Conservation (phyloP, 2,797 vertebrate genomes). For the Tinamus major region DNA sequence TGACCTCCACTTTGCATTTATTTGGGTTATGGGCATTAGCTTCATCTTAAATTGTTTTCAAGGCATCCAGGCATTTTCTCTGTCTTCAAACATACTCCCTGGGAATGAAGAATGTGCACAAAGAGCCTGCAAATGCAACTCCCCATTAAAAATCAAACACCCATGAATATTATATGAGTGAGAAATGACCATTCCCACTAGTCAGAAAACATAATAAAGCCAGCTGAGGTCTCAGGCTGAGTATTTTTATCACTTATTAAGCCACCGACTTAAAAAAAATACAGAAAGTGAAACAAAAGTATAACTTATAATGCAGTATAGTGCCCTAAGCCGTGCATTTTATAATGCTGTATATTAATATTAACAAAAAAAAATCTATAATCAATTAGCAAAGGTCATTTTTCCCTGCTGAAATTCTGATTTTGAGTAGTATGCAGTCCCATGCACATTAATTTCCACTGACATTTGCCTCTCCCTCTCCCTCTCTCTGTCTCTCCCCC, state of each 20-base stretch:
- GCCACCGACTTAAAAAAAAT: slow-evolving; percentile 55
- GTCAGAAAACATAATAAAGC: slow-evolving; percentile 61
- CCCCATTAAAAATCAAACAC: slow-evolving; percentile 85
- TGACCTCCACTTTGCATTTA: background rate
- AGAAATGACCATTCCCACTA: slow-evolving; percentile 43
- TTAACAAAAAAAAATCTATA: slow-evolving; percentile 30
- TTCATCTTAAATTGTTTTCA: slow-evolving; percentile 67
- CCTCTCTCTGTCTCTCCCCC: background rate
- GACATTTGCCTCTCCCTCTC: slow-evolving; percentile 21
- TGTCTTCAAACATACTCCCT: background rate
- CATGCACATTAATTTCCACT: slow-evolving; percentile 52
- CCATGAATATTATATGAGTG: slow-evolving; percentile 87
- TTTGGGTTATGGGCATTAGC: slow-evolving; percentile 37
- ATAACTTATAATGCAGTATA: background rate
- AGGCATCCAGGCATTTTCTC: slow-evolving; percentile 63
- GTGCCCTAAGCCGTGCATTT: slow-evolving; percentile 16
- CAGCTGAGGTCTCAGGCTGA: slow-evolving; percentile 44
- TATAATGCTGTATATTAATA: slow-evolving; percentile 21
- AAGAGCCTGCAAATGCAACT: slow-evolving; percentile 77
- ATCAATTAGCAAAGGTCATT: slow-evolving; percentile 51
- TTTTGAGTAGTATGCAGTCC: slow-evolving; percentile 38
- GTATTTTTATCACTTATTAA: slow-evolving; percentile 69
- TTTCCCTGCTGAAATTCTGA: slow-evolving; percentile 37
- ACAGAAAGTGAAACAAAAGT: slow-evolving; percentile 38
- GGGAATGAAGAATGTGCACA: slow-evolving; percentile 65